Base-by-base conservation (phyloP, 2,113 vertebrate genomes). In the Mirounga angustirostris region DNA sequence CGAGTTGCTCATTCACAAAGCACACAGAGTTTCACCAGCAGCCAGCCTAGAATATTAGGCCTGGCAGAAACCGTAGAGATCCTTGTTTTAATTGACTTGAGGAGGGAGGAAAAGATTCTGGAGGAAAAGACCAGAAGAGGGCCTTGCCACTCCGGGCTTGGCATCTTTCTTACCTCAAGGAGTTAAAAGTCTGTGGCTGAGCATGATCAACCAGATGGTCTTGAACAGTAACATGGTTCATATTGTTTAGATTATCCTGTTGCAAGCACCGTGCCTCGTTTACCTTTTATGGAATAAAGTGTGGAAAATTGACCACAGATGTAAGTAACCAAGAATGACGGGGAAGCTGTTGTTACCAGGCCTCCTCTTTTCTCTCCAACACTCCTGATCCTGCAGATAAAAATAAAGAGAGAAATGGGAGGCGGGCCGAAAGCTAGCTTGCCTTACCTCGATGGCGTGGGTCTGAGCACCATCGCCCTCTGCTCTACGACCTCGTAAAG, bases 241-340 rank as follows among this genome's bases (percentile, higher is more conserved):
- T 99, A 98, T 99, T 99, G 99, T 99, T 99, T 99, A 99, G 98
- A 99, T 99, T 99, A 99, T 98, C 98, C 98, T 98, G 98, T 98
- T 99, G 99, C 98, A 98, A 99, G 99, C 98, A 99, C 99, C 98
- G 99, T 98, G 98, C 98, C 98, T 99, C 98, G 94, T 99, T 99
- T 99, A 99, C 99, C 99, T 99, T 99, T 99, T 99, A 99, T 99
- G 99, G 99, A 99, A 99, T 99, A 98, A 99, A 99, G 99, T 99
- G 98, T 98, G 98, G 99, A 99, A 99, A 99, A 99, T 99, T 99
- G 99, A 99, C 98, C 98, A 98, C 99, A 99, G 99, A 99, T 99
- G 99, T 99, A 99, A 98, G 98, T 98, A 98, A 98, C 98, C 98
- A 99, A 98, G 99, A 99, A 98, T 98, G 98, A 98, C 96, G 98